Conservation (phyloP, 1,140 invertebrate genomes). For the Acyrthosiphon pisum region DNA sequence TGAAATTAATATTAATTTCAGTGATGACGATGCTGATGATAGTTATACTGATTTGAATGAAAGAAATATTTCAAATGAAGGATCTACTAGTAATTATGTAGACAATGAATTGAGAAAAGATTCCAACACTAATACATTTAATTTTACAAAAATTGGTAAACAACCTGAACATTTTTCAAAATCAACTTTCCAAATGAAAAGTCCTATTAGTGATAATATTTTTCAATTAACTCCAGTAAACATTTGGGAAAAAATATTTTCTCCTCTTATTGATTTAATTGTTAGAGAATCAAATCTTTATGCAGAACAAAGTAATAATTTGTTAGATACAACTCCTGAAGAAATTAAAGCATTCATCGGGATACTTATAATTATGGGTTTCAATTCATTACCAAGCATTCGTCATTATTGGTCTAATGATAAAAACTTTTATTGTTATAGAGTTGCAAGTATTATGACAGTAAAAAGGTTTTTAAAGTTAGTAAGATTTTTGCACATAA, state of each 20-base stretch:
- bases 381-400: neutral
- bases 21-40: too few relatives aligned
- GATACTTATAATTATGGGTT: neutral
- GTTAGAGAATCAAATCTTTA: neutral
- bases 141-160: constrained; percentile 4
- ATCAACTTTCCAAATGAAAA: neutral
- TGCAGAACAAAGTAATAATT: neutral
- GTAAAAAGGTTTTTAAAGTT: constrained; percentile 1
- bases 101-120: too few relatives aligned
- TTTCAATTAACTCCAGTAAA: neutral
- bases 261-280: too few relatives aligned
- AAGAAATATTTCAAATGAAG: too few relatives aligned
- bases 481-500: neutral
- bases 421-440: neutral
- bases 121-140: neutral
- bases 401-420: neutral
- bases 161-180: neutral
- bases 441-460: neutral
- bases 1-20: too few relatives aligned
- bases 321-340: neutral
- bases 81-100: too few relatives aligned
- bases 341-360: neutral
- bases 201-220: neutral
- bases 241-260: too few relatives aligned
- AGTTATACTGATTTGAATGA: too few relatives aligned